Evolutionary conservation across 1,140 invertebrate species (phyloP).

Genomic region (Micrasema longulum): DNA sequence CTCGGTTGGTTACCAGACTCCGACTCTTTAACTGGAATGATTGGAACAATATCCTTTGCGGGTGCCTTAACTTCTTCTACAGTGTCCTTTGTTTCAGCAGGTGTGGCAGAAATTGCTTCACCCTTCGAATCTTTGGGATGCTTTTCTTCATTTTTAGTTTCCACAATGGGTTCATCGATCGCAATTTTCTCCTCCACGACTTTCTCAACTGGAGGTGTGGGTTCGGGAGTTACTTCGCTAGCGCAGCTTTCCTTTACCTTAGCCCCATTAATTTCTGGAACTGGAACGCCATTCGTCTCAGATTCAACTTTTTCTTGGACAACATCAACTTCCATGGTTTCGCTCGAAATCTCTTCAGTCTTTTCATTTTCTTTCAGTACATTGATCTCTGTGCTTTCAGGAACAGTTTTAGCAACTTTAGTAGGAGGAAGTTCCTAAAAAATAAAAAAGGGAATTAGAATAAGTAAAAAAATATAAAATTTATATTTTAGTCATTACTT

Average conservation of each 20-base stretch:
- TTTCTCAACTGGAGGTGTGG: background rate
- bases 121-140: too few relatives aligned
- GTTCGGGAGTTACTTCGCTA: background rate
- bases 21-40: constrained; percentile 10
- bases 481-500: too few relatives aligned
- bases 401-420: constrained; percentile 44
- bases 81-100: too few relatives aligned
- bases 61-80: too few relatives aligned
- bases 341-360: constrained; percentile 1
- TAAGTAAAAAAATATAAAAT: too few relatives aligned
- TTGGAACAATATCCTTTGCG: background rate
- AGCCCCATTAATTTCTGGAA: background rate
- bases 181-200: constrained; percentile 18
- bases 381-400: constrained; percentile 1
- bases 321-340: constrained; percentile 40
- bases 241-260: constrained; percentile 1
- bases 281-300: background rate
- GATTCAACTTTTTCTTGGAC: constrained; percentile 7
- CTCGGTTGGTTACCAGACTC: constrained; percentile 5
- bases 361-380: constrained; percentile 4
- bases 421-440: constrained; percentile 48
- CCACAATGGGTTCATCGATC: background rate
- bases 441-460: background rate
- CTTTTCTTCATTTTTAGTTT: constrained; percentile 15
- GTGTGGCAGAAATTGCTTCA: too few relatives aligned